Conservation (phyloP, 1,140 invertebrate genomes). For the Danaus melanippus region DNA sequence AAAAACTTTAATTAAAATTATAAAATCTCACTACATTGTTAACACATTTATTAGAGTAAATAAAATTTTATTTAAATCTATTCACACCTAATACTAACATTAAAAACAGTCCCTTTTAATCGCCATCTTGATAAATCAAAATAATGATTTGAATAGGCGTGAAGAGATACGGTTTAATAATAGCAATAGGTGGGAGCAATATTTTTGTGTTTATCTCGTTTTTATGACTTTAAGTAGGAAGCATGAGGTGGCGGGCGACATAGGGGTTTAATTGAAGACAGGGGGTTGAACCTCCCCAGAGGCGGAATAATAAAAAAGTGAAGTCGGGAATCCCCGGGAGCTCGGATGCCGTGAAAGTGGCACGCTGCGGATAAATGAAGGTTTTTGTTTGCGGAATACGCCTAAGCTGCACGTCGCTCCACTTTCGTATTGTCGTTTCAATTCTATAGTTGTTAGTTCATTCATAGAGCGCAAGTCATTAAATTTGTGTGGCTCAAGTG, state of each 20-base stretch:
- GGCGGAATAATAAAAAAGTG: constrained; percentile 64
- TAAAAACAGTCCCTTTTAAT: no score
- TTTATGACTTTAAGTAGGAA: constrained; percentile 69
- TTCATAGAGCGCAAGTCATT: constrained; percentile 50
- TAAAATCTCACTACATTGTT: no score
- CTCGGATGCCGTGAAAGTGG: constrained; percentile 69
- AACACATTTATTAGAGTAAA: no score
- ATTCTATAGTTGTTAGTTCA: constrained; percentile 66
- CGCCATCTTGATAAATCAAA: no score
- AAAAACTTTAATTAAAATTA: no score
- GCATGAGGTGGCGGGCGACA: constrained; percentile 59
- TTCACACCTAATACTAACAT: no score
- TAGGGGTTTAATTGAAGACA: constrained; percentile 69
- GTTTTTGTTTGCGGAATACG: constrained; percentile 66
- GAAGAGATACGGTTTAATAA: constrained; percentile 49
- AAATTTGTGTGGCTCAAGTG: constrained; percentile 22
- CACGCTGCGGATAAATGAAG: constrained; percentile 68
- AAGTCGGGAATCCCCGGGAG: constrained; percentile 57
- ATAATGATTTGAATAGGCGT: background rate
- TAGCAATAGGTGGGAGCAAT: constrained; percentile 49
- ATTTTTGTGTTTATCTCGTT: constrained; percentile 69
- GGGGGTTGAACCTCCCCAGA: constrained; percentile 42
- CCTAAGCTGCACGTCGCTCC: constrained; percentile 58
- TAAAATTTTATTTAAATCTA: no score
- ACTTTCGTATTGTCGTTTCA: constrained; percentile 62